These are phyloP conservation scores for Eurystomus glaucurus DNA, from an alignment of 2,797 vertebrate species.

Conservation along the genomic window DNA sequence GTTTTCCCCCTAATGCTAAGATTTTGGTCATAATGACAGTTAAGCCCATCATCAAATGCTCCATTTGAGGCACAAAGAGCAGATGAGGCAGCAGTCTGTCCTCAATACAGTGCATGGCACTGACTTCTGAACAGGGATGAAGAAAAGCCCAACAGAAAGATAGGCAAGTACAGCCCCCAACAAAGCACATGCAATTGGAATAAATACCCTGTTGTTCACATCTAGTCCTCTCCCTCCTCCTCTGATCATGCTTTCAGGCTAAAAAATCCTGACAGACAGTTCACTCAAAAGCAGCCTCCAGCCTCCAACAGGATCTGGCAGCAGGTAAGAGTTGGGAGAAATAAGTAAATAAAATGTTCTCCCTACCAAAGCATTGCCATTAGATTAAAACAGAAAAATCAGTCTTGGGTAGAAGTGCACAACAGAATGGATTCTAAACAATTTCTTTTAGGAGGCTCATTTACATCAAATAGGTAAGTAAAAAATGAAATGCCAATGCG, in stretches of 20 bases:
- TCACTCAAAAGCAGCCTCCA: not conserved
- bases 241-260: not conserved
- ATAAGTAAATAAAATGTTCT: not conserved
- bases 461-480: not conserved
- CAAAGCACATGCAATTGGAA: not conserved
- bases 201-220: not conserved
- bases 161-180: not conserved
- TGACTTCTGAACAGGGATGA: not conserved
- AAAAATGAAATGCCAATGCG: not conserved
- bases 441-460: not conserved
- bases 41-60: not conserved
- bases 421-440: not conserved
- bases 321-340: not conserved
- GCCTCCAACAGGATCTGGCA: not conserved
- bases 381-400: not conserved
- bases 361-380: not conserved
- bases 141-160: not conserved
- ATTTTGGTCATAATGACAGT: not conserved
- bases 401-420: not conserved
- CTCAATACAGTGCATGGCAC: not conserved
- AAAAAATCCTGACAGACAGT: not conserved
- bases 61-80: fast-evolving
- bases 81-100: not conserved
- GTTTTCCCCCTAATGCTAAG: not conserved
- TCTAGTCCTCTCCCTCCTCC: not conserved